Conservation (phyloP, 2,888 invertebrate species). For the Apotomis turbidana region DNA sequence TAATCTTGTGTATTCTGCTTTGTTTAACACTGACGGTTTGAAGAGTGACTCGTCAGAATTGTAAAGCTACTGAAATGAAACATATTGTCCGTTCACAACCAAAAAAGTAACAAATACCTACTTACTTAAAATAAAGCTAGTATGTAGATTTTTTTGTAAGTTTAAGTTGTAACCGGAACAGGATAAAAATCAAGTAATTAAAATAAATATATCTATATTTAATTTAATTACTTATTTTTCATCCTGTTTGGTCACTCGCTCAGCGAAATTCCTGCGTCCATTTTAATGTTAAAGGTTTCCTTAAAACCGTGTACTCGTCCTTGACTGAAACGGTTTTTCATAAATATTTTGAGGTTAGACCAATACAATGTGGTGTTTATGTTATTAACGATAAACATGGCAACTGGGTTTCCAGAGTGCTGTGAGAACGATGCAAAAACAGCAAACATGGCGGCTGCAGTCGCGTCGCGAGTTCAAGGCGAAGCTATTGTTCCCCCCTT, state of each 20-base stretch:
- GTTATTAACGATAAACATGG: conserved; percentile 38
- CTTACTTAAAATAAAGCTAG: too few species aligned
- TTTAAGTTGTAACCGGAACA: too few species aligned
- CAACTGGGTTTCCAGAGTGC: conserved; percentile 36
- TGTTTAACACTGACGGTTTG: too few species aligned
- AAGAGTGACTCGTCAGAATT: too few species aligned
- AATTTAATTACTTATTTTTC: conserved; percentile 1
- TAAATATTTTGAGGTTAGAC: conserved; percentile 29
- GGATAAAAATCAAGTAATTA: too few species aligned
- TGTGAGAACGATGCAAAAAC: conserved; percentile 51
- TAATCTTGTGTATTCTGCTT: too few species aligned
- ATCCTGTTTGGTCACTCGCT: conserved; percentile 34
- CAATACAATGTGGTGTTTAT: conserved; percentile 37
- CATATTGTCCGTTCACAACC: too few species aligned
- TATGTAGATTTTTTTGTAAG: too few species aligned
- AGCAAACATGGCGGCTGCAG: conserved; percentile 48
- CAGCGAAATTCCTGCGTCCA: background rate
- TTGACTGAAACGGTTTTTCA: conserved; percentile 35
- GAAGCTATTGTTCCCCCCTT: conserved; percentile 38
- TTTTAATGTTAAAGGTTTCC: conserved; percentile 14
- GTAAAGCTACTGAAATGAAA: too few species aligned
- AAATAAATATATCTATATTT: too few species aligned
- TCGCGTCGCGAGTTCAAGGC: conserved; percentile 48
- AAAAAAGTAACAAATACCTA: too few species aligned
- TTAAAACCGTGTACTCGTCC: conserved; percentile 15